Evolutionary conservation across 2,113 vertebrate species (phyloP), one percentile per base, ranked within the genome.

Genomic region (Solea senegalensis): DNA sequence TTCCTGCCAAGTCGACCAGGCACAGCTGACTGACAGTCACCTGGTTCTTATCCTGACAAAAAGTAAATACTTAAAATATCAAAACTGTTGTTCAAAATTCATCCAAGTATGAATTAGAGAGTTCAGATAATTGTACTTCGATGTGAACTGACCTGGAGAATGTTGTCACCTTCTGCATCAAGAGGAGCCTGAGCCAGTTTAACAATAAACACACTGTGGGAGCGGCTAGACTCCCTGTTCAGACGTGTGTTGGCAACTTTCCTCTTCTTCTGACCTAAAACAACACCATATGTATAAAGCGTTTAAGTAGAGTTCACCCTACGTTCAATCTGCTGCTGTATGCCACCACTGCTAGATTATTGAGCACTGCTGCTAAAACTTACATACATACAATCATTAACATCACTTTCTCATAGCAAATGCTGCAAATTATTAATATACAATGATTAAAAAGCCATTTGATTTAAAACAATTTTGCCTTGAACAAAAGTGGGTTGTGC

Each of bases 1-100:
- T 99, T 66, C 98, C 97, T 52, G 97, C 98, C 80, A 99, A 90
- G 87, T 99, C 98, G 34, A 99, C 97, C 81, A 99, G 83, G 53
- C 96, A 99, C 56, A 99, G 84, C 83, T 99, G 97, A 83, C 97
- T 97, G 49, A 98, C 83, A 3, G 54, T 88, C 74, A 98, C 96
- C 78, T 98, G 96, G 71, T 93, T 96, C 80, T 95, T 98, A 66
- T 98, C 96, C 97, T 98, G 66, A 16, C 64, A 9, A 68, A 43
- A 52, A 40, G 41, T 2, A 21, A 4, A 54, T 45, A 13, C 8
- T 28, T 21, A 28, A 46, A 59, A 61, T n/a, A n/a, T 44, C 4
- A 13, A 48, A 48, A 48, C 9, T 48, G 45, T 9, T 14, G 14
- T 13, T 12, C 8, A 10, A 45, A 45, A 12, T 45, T 45, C 44